phyloP scores from a whole-genome alignment of 2,797 vertebrate species.

The Crenichthys baileyi region DNA sequence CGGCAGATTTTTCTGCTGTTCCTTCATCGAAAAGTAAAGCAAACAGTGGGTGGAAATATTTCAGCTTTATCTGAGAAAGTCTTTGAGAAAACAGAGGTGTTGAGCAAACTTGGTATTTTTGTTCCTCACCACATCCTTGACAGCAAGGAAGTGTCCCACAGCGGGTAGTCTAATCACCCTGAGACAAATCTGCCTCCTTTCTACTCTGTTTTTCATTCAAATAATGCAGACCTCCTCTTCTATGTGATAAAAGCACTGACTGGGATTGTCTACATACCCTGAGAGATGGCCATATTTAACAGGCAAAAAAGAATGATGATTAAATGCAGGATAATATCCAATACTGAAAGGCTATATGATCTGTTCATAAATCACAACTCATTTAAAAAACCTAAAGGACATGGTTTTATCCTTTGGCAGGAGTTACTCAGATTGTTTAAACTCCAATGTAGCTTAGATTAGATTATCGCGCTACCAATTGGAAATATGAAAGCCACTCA shows the following conservation, averaged over 20 bases:
- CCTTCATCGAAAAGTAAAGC: conserved; percentile 11
- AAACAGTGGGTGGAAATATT: conserved; percentile 24
- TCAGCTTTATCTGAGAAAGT: conserved; percentile 9
- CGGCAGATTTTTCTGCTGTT: neutral
- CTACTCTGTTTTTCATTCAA: conserved; percentile 78
- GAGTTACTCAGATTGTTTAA: conserved; percentile 57
- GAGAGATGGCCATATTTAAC: conserved; percentile 76
- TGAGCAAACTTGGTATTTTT: conserved; percentile 17
- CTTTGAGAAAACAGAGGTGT: conserved; percentile 22
- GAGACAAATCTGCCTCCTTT: conserved; percentile 76
- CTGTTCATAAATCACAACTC: conserved; percentile 71
- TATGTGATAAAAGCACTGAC: conserved; percentile 76
- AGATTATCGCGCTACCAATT: conserved; percentile 22
- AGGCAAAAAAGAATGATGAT: conserved; percentile 77
- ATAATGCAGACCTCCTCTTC: conserved; percentile 73
- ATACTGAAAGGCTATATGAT: conserved; percentile 70
- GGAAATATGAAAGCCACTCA: conserved; percentile 15
- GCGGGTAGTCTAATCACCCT: conserved; percentile 70
- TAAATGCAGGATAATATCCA: conserved; percentile 78
- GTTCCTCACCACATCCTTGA: conserved; percentile 59
- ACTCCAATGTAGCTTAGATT: conserved; percentile 42
- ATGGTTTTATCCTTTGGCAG: conserved; percentile 55
- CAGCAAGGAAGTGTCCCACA: conserved; percentile 40
- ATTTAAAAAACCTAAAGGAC: conserved; percentile 60
- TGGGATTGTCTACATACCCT: conserved; percentile 67